Percentiles rank a stretch among this genome's conserved stretches.
These are phyloP conservation scores for Archilochus colubris DNA, from an alignment of 2,113 vertebrate genomes.

Conservation along the genomic window DNA sequence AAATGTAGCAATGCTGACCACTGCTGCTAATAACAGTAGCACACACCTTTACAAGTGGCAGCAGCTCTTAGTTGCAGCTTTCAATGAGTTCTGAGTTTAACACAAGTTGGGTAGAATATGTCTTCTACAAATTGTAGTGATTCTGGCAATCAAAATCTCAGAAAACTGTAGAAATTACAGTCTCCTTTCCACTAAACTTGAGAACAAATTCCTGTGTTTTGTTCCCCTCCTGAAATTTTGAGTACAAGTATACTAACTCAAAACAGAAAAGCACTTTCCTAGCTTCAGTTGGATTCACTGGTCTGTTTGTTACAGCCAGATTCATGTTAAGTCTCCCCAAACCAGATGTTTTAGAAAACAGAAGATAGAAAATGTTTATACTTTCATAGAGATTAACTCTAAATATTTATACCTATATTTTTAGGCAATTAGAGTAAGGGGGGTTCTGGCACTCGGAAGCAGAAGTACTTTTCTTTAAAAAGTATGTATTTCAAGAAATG, in stretches of 20 bases:
- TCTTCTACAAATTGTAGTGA: background rate
- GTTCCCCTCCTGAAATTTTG: background rate
- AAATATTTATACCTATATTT: background rate
- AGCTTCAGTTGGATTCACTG: background rate
- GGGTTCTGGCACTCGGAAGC: background rate
- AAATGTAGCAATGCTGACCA: background rate
- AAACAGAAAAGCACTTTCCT: background rate
- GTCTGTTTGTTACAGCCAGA: background rate
- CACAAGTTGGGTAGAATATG: background rate
- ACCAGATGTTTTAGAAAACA: background rate
- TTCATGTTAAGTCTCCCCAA: background rate
- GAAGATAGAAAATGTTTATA: background rate
- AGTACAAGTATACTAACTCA: conserved; percentile 15
- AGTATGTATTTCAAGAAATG: background rate
- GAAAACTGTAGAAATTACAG: background rate
- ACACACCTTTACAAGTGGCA: background rate
- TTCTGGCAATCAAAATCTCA: conserved; percentile 40
- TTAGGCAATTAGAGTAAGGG: background rate
- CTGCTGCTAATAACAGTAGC: background rate
- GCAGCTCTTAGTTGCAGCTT: background rate
- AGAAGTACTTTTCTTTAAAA: background rate
- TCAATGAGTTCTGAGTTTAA: fast-evolving
- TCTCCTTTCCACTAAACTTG: conserved; percentile 8
- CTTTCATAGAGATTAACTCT: background rate
- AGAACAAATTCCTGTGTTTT: conserved; percentile 5